phyloP scores from a whole-genome alignment of 2,888 invertebrate genomes.

The Lithosia quadra region DNA sequence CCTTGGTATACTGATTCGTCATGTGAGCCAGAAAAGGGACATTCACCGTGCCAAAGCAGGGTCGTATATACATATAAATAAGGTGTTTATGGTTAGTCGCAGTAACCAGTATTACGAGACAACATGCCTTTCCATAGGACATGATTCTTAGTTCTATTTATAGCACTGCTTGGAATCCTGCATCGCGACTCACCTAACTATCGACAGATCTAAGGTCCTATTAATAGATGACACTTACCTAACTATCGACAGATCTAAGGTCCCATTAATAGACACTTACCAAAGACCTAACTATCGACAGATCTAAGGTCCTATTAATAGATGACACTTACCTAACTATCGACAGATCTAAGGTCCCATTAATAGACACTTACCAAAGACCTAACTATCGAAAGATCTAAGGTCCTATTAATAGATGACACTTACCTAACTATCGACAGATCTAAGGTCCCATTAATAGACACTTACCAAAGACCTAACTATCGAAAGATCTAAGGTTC shows the following conservation, averaged over 20 bases:
- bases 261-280: too few relatives aligned
- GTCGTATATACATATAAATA: conserved; percentile 11
- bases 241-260: too few relatives aligned
- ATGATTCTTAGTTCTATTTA: conserved; percentile 21
- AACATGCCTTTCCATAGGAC: conserved; percentile 16
- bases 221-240: too few relatives aligned
- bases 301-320: background rate
- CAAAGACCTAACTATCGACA: background rate
- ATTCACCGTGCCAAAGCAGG: conserved; percentile 23
- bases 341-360: too few relatives aligned
- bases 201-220: background rate
- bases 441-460: too few relatives aligned
- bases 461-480: too few relatives aligned
- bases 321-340: too few relatives aligned
- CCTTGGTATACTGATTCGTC: background rate
- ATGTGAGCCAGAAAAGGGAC: conserved; percentile 22
- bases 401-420: too few relatives aligned
- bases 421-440: too few relatives aligned
- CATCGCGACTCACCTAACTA: conserved; percentile 11
- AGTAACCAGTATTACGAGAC: conserved; percentile 21
- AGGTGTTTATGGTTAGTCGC: conserved; percentile 8
- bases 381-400: background rate
- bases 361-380: too few relatives aligned
- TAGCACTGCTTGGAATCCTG: conserved; percentile 20
- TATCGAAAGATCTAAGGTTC: background rate